Base-by-base conservation (phyloP, 2,888 invertebrate genomes). In the Palloptera scutellata region DNA sequence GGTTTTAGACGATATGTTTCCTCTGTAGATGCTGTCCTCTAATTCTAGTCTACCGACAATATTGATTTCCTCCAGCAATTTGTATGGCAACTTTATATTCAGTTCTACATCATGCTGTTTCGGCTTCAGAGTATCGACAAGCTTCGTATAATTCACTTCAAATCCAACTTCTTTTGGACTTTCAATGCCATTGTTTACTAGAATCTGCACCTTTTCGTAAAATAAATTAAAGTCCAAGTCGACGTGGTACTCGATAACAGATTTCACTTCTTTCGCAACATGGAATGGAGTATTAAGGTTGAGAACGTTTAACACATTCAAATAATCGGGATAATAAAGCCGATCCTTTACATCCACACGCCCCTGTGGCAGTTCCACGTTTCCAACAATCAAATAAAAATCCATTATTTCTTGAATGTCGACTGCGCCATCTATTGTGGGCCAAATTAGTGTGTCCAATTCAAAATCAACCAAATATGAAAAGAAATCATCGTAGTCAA, bases 381-480 rank as follows among this genome's bases (percentile, higher is more conserved):
- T 86, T 4, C 86, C 87, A 58, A 84, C 79, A 51, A 87, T 72
- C 55, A 86, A 81, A 76, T 86, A 88, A 41, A 81, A 79, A 52
- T 86, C 84, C 57, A 85, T 86, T 75, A 86, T 85, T 77, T 88
- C 87, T 73, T 88, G 88, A 70, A 89, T 84, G 79, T 88, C 88
- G 17, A 88, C 78, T 45, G 86, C 85, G 42, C 87, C 88, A 62
- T 85, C 85, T 63, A 90, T 86, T 9, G 89, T 88, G 1, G 89
- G 88, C 83, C 88, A 89, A 45, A 87, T 79, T 6, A 89, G 76
- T 3, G 87, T 84, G 76, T 90, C 88, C 64, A 90, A 69, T 81
- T 89, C 87, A 62, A 89, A 83, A 54, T 86, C 81, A 12, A 89
- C 89, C 68, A 88, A 81, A 60, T 87, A 86, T 64, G 87, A 86